A percentile compares a stretch with the other conserved stretches of the same genome.
Conservation (phyloP, 2,797 vertebrate genomes). For the Mionectes olivaceus region DNA sequence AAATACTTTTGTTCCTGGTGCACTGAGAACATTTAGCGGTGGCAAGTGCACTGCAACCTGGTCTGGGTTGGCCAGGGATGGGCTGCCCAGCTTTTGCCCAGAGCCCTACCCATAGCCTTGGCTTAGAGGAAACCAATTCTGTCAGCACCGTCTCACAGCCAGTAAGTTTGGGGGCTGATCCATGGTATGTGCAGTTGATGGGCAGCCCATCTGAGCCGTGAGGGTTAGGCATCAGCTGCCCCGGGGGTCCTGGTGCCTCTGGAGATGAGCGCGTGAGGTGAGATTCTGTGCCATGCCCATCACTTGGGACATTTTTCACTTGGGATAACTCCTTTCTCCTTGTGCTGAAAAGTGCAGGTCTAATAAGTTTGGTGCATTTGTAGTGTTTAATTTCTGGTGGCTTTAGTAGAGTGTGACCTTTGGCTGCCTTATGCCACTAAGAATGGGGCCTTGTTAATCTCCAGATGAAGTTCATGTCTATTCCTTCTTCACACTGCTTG, state of each 20-base stretch:
- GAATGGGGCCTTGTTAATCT: not conserved
- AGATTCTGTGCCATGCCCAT: not conserved
- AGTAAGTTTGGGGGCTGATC: fast-evolving
- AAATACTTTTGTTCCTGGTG: not conserved
- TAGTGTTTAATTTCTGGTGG: not conserved
- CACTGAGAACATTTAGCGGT: fast-evolving
- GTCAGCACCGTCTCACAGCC: fast-evolving
- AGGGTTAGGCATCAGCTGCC: not conserved
- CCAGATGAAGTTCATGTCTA: not conserved
- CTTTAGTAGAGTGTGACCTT: not conserved
- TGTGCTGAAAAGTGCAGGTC: not conserved
- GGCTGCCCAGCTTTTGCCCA: fast-evolving
- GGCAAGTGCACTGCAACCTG: not conserved
- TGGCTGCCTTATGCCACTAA: not conserved
- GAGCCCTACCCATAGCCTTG: fast-evolving
- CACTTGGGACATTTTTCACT: not conserved
- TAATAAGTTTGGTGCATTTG: not conserved
- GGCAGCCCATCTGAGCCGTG: not conserved
- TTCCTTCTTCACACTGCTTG: not conserved
- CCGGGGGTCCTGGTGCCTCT: fast-evolving
- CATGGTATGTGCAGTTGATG: fast-evolving
- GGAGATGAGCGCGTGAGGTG: not conserved
- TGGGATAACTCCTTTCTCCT: not conserved
- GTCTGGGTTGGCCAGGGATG: not conserved
- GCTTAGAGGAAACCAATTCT: not conserved